phyloP scores from a whole-genome alignment of 2,113 vertebrate species.

The Hypomesus transpacificus region DNA sequence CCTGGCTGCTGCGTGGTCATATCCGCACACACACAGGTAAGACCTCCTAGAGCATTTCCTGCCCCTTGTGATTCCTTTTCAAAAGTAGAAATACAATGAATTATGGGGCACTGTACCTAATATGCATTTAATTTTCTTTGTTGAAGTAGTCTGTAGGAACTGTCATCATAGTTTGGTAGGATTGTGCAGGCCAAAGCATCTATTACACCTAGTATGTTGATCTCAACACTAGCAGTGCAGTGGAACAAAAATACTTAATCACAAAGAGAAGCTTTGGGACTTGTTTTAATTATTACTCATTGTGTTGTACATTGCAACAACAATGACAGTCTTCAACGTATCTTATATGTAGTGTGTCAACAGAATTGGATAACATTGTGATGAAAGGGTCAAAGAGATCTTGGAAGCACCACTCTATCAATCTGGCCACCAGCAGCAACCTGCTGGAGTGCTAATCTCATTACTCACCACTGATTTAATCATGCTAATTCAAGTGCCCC shows the following conservation, averaged over 20 bases:
- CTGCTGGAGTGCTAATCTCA: constrained; percentile 63
- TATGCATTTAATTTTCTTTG: no score
- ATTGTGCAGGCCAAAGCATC: not conserved
- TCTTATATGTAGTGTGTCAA: constrained; percentile 52
- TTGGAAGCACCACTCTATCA: constrained; percentile 44
- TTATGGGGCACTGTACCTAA: no score
- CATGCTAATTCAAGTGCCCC: constrained; percentile 62
- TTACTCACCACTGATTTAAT: constrained; percentile 62
- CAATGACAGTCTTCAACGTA: constrained; percentile 54
- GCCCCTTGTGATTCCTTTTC: not conserved
- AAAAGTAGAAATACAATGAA: no score
- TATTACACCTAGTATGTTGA: constrained; percentile 40
- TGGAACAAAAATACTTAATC: constrained; percentile 38
- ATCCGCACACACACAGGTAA: constrained; percentile 92
- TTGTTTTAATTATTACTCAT: constrained; percentile 63
- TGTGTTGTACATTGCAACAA: constrained; percentile 54
- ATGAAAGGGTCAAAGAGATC: constrained; percentile 54
- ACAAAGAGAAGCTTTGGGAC: constrained; percentile 45
- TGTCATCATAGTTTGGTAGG: no score
- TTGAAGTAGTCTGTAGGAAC: no score
- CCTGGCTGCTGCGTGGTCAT: constrained; percentile 92
- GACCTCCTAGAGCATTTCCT: not conserved
- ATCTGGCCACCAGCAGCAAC: constrained; percentile 53
- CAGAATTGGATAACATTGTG: constrained; percentile 34
- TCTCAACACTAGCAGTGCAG: constrained; percentile 25